A percentile compares a stretch with the other conserved stretches of the same genome.
These are phyloP conservation scores for Pungitius pungitius DNA, from an alignment of 2,113 vertebrate genomes.

Conservation along the genomic window DNA sequence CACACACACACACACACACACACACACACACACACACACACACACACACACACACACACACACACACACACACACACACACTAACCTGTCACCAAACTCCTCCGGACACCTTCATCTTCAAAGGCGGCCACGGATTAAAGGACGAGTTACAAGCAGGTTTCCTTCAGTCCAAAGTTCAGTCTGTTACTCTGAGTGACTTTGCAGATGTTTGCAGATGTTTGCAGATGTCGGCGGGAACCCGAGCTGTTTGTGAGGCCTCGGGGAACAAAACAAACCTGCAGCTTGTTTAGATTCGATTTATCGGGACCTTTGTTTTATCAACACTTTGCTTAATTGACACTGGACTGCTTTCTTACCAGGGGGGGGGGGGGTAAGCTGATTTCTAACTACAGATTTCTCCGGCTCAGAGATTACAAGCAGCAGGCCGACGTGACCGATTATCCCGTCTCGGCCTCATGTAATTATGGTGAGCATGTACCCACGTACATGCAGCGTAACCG, in stretches of 20 bases:
- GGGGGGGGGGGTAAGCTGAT: background rate
- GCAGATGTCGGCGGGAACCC: background rate
- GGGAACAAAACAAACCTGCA: too few relatives aligned
- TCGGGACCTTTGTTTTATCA: too few relatives aligned
- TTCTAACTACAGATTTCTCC: background rate
- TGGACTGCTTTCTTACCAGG: background rate
- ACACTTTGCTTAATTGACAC: background rate
- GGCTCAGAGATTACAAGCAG: background rate
- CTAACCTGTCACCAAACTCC: conserved; percentile 26
- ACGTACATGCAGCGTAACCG: background rate
- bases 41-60: conserved; percentile 24
- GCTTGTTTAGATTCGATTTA: too few relatives aligned
- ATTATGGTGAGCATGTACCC: conserved; percentile 9
- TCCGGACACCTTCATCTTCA: conserved; percentile 25
- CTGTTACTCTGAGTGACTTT: background rate
- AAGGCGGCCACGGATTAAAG: conserved; percentile 35
- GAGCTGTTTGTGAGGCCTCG: background rate
- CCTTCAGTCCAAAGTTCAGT: conserved; percentile 5
- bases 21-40: conserved; percentile 30
- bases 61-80: conserved; percentile 14
- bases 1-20: too few relatives aligned
- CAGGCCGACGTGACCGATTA: background rate
- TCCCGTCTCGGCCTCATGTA: background rate
- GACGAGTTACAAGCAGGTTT: conserved; percentile 28
- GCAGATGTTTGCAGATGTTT: background rate